A percentile compares a stretch with the other conserved stretches of the same genome.
Conservation (phyloP, 2,113 vertebrate species). For the Callipepla squamata region DNA sequence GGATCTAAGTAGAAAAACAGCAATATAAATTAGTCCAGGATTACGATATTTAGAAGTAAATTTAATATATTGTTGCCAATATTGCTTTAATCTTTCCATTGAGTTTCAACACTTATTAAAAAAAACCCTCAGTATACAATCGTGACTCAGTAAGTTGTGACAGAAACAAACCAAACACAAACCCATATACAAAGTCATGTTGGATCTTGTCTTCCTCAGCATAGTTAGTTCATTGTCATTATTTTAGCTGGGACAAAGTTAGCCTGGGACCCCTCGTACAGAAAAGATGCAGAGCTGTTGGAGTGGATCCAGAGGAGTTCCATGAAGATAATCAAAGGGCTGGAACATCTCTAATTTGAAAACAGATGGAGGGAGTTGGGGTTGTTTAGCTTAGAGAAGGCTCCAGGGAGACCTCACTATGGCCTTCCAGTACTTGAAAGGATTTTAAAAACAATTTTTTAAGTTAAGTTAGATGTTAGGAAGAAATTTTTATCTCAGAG, state of each 20-base stretch:
- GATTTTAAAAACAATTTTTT: too few relatives aligned
- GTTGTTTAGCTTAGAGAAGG: too few relatives aligned
- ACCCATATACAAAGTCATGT: accelerated
- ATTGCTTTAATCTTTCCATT: constrained; percentile 9
- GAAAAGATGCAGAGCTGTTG: too few relatives aligned
- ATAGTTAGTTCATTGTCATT: not conserved
- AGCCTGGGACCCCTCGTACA: too few relatives aligned
- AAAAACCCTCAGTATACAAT: not conserved
- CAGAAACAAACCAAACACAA: not conserved
- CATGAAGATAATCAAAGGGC: too few relatives aligned
- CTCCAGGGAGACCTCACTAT: too few relatives aligned
- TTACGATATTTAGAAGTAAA: constrained; percentile 3
- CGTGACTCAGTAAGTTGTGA: not conserved
- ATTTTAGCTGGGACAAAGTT: not conserved
- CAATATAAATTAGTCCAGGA: not conserved
- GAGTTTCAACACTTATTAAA: constrained; percentile 34
- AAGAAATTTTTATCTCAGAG: too few relatives aligned
- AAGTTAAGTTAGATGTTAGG: too few relatives aligned
- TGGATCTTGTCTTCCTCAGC: not conserved
- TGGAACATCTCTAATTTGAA: too few relatives aligned
- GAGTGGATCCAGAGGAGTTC: too few relatives aligned
- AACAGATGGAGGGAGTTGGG: too few relatives aligned
- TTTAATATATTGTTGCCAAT: constrained; percentile 14
- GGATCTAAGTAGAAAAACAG: constrained; percentile 15
- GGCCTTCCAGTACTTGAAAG: too few relatives aligned